Percentiles rank a stretch among this genome's conserved stretches.
These are phyloP conservation scores for Palythoa caribaeorum DNA, from an alignment of 92 coral and sea anemone genomes.

Conservation along the genomic window DNA sequence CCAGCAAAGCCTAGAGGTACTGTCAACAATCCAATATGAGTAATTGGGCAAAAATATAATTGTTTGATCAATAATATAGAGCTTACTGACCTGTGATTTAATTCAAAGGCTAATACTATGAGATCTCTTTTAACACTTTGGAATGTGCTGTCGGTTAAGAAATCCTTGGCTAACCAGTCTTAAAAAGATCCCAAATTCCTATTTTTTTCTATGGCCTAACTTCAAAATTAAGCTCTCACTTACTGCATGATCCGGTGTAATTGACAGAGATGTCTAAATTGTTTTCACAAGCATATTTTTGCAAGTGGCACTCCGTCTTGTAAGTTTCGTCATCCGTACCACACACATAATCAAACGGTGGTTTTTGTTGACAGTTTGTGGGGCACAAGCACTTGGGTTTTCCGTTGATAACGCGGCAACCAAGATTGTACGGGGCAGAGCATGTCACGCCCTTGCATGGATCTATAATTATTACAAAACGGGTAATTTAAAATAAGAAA, in stretches of 20 bases:
- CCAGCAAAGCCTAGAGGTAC: too few species aligned
- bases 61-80: too few species aligned
- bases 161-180: too few species aligned
- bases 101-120: too few species aligned
- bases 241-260: conserved; percentile 35
- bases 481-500: background rate
- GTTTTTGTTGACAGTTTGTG: background rate
- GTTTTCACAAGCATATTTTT: conserved; percentile 31
- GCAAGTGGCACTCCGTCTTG: conserved; percentile 44
- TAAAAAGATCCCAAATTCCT: too few species aligned
- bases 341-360: conserved; percentile 23
- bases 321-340: conserved; percentile 38
- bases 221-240: background rate
- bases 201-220: background rate
- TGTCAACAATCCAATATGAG: too few species aligned
- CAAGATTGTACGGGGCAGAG: conserved; percentile 32
- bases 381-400: conserved; percentile 37
- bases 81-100: too few species aligned
- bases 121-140: too few species aligned
- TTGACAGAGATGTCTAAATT: background rate
- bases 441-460: conserved; percentile 19
- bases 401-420: conserved; percentile 13
- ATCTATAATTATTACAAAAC: conserved; percentile 1
- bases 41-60: too few species aligned
- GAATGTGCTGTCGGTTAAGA: too few species aligned